Evolutionary conservation across 2,888 invertebrate genomes (phyloP).

Genomic region (Folsomia manolachei): DNA sequence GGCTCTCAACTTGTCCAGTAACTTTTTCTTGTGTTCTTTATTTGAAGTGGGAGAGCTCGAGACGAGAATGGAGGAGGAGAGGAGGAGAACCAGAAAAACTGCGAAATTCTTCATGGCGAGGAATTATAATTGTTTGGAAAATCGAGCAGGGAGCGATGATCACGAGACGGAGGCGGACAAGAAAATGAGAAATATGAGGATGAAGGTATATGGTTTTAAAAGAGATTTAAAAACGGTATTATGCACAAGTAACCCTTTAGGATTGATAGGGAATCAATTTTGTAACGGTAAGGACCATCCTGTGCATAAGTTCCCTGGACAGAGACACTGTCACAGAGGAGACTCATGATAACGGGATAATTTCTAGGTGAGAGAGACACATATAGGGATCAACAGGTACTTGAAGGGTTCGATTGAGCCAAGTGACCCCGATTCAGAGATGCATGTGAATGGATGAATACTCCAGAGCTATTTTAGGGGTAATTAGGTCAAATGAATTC

Average conservation of each 20-base stretch:
- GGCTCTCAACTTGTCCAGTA: constrained; percentile 32
- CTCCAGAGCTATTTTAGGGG: too few relatives aligned
- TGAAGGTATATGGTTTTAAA: constrained; percentile 15
- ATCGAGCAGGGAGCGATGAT: not conserved
- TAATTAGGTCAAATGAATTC: too few relatives aligned
- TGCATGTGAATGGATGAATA: too few relatives aligned
- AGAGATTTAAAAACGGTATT: constrained; percentile 9
- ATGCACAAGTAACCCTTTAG: not conserved
- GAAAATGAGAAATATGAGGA: constrained; percentile 7
- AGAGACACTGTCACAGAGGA: too few relatives aligned
- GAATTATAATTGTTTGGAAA: too few relatives aligned
- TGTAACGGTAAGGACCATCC: not conserved
- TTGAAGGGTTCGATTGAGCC: not conserved
- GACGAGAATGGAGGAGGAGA: not conserved
- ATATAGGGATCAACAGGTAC: not conserved
- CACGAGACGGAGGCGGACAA: constrained; percentile 1
- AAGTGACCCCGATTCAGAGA: constrained; percentile 2
- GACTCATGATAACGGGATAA: constrained; percentile 1
- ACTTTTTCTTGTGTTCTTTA: constrained; percentile 37
- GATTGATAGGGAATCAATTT: not conserved
- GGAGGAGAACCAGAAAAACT: not conserved
- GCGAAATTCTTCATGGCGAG: constrained; percentile 19
- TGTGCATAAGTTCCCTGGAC: not conserved
- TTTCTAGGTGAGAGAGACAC: too few relatives aligned
- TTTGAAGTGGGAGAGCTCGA: constrained; percentile 25